Base-by-base conservation (phyloP, 2,797 vertebrate species). In the Lagodon rhomboides region DNA sequence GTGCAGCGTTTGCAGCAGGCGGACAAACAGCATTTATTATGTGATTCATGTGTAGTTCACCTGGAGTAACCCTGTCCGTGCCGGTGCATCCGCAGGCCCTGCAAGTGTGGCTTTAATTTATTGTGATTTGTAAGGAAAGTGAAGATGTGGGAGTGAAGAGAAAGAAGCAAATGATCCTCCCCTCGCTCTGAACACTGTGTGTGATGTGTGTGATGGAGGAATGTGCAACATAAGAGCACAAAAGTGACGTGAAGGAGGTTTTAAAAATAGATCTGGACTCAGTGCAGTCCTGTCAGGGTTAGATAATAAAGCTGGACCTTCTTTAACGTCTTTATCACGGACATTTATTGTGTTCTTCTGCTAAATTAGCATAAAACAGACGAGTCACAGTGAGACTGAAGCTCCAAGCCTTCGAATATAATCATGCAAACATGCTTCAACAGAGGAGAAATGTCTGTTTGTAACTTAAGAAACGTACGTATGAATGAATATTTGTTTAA, bases 21-120 rank as follows among this genome's bases (percentile, higher is more conserved):
- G 25, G 76, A 78, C 72, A 83, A 77, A 81, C 80, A 61, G 58
- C 74, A 79, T 84, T 84, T 64, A 70, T 80, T 44, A 85, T 70
- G 76, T n/a, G 66, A 66, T 68, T 73, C 67, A 50, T 82, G 65
- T 65, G 22, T 54, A 61, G 58, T 77, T 69, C 66, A 80, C 68
- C 46, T 38, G 58, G 54, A 53, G 53, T 62, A 68, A 73, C 68
- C 76, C 56, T 56, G 51, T 22, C 60, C 12, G 22, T 68, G 56
- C 46, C 18, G 4, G 41, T 7, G 54, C 38, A 46, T 74, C 12
- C 43, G 61, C 44, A 82, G 44, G 25, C 38, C 54, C n/a, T n/a
- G n/a, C n/a, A n/a, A n/a, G n/a, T n/a, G n/a, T n/a, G n/a, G n/a
- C n/a, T n/a, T n/a, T 55, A 22, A 60, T 34, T 12, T 18, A 43